Evolutionary conservation across 2,797 vertebrate species (phyloP).

Genomic region (Acanthornis magna): DNA sequence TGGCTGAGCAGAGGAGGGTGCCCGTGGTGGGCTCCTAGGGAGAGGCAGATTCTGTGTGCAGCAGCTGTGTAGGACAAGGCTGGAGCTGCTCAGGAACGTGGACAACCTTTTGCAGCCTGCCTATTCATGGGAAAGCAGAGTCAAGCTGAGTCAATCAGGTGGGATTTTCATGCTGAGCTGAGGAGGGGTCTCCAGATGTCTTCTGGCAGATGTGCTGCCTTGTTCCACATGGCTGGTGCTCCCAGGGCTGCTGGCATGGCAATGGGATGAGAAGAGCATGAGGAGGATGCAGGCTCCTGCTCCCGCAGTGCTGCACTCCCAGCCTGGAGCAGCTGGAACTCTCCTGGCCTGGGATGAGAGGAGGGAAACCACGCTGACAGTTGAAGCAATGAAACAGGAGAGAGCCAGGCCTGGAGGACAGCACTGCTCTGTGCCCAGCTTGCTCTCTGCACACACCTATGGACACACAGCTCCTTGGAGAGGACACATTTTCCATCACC

Average conservation of each 20-base stretch:
- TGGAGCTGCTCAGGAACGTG: not conserved
- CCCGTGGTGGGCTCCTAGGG: fast-evolving
- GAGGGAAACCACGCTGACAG: not conserved
- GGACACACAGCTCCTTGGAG: fast-evolving
- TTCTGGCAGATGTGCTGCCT: not conserved
- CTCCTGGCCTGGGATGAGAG: not conserved
- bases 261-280: fast-evolving
- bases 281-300: not conserved
- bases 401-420: no score
- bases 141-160: not conserved
- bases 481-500: not conserved
- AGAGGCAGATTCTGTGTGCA: not conserved
- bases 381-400: not conserved
- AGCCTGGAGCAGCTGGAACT: not conserved
- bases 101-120: not conserved
- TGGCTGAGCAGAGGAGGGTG: fast-evolving
- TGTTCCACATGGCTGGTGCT: fast-evolving
- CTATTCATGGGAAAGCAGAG: fast-evolving
- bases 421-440: not conserved
- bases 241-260: not conserved
- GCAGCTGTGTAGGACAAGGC: not conserved
- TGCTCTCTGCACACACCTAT: not conserved
- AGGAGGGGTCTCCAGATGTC: not conserved
- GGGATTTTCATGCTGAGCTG: not conserved
- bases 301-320: not conserved